Evolutionary conservation across 2,888 invertebrate species (phyloP), one percentile per base, ranked within the genome.

Genomic region (Liodrosophila aerea): DNA sequence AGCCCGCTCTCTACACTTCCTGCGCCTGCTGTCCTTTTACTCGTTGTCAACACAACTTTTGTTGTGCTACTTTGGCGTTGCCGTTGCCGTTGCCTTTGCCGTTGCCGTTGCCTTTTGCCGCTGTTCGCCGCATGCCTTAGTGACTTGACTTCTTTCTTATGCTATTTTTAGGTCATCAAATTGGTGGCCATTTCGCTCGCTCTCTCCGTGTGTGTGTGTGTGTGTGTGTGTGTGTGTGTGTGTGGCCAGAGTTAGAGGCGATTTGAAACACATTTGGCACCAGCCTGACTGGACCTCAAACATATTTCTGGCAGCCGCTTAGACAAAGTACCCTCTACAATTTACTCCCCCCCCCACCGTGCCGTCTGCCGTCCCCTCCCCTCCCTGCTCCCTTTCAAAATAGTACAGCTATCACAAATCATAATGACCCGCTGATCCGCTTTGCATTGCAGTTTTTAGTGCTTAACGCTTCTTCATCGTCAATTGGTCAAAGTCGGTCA

Each of bases 131-230:
- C 73, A 45, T 50, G 64, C 49, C 77, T 80, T 66, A 61, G 62
- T 70, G 82, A 84, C 82, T 81, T 74, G 70, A 74, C 75, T 69
- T 69, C 56, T 70, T 73, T 69, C 63, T 70, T 82, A 60, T 78
- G 78, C 85, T 81, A 86, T 86, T 81, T 81, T 85, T 86, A 85
- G 81, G 87, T 81, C 81, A 81, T 82, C 68, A 72, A 76, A 65
- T 67, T 62, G 83, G 43, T 85, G 75, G 75, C 71, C 60, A 75
- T 36, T 49, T 65, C 54, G 50, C 70, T 39, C 51, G 51, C 53
- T 43, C 30, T 37, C 45, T 16, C 52, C n/a, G n/a, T n/a, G n/a
- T n/a, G n/a, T n/a, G n/a, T n/a, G n/a, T n/a, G n/a, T n/a, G n/a
- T n/a, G n/a, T n/a, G n/a, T n/a, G n/a, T n/a, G n/a, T n/a, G n/a